Evolutionary conservation across 1,140 invertebrate species (phyloP), one percentile per base, ranked within the genome.

Genomic region (Zaprionus davidi): DNA sequence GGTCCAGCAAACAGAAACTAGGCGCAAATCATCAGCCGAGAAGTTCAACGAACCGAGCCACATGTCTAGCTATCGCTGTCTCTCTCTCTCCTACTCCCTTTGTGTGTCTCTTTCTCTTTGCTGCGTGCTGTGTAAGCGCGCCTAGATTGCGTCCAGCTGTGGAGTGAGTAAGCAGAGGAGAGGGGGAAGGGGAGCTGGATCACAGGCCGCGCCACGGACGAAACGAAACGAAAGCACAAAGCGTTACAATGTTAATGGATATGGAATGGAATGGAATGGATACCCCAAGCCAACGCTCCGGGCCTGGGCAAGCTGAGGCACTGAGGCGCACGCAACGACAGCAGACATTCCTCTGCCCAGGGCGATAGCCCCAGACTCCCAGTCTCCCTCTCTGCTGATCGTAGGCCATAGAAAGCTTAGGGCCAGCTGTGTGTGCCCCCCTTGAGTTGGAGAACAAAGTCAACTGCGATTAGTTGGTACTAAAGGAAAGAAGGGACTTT

Each of bases 201-300:
- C 73, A 49, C 65, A 74, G 60, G 44, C 26, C 55, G 56, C 38
- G 64, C 28, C 71, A 66, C 55, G 65, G 74, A 76, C 67, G 44
- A 76, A 76, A 64, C 63, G 57, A 74, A 74, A 74, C 76, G 77
- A 85, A 82, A 77, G 79, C 82, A 81, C 83, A 81, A 85, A 85
- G 75, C 66, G 72, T 83, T 74, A 68, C 70, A 76, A 87, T 79
- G 78, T 79, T 85, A 90, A 90, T 90, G 85, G 79, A 81, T 81
- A 71, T 76, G 68, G 46, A 51, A 51, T 51, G 46, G 46, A 90
- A 90, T 90, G 85, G 79, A 81, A 71, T 76, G 68, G 73, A 76
- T 76, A 76, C 67, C 67, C 46, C 78, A 56, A 71, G 56, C 73
- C 26, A 20, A 51, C 46, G 36, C 36, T 51, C 28, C 56, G 38